These are phyloP conservation scores for Balearica regulorum DNA, from an alignment of 2,797 vertebrate species.

Conservation along the genomic window DNA sequence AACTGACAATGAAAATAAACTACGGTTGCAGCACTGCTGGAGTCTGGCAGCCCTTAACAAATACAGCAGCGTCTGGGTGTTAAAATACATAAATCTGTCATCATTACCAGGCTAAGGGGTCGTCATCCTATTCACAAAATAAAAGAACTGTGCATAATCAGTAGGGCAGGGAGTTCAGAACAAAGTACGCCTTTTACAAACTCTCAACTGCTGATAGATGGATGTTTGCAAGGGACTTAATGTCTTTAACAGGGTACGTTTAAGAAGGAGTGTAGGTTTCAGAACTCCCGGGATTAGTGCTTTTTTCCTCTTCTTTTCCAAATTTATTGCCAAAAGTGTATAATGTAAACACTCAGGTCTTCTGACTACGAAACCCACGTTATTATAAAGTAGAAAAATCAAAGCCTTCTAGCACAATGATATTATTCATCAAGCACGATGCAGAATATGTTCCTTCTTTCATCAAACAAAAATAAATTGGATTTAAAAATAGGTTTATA, in stretches of 20 bases:
- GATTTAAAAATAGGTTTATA: slow-evolving; percentile 13
- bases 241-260: slow-evolving; percentile 72
- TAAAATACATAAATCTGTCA: slow-evolving; percentile 76
- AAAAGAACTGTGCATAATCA: slow-evolving; percentile 67
- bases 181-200: slow-evolving; percentile 72
- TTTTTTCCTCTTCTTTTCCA: slow-evolving; percentile 68
- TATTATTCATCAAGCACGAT: slow-evolving; percentile 45
- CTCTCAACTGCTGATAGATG: slow-evolving; percentile 71
- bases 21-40: not conserved
- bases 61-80: slow-evolving; percentile 65
- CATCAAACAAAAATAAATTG: slow-evolving; percentile 8
- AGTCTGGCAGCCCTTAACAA: slow-evolving; percentile 67
- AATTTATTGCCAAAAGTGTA: slow-evolving; percentile 61
- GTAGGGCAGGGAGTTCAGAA: slow-evolving; percentile 66
- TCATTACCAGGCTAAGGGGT: slow-evolving; percentile 66
- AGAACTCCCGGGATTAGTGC: slow-evolving; percentile 68
- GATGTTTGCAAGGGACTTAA: slow-evolving; percentile 74
- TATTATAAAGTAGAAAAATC: slow-evolving; percentile 25
- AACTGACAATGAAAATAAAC: slow-evolving; percentile 65
- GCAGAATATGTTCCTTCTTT: not conserved
- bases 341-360: slow-evolving; percentile 39
- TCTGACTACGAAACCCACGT: slow-evolving; percentile 11
- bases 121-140: slow-evolving; percentile 63
- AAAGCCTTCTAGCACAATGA: slow-evolving; percentile 13
- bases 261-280: slow-evolving; percentile 65